phyloP scores from a whole-genome alignment of 2,113 vertebrate genomes.

The Pachypanchax playfairii region DNA sequence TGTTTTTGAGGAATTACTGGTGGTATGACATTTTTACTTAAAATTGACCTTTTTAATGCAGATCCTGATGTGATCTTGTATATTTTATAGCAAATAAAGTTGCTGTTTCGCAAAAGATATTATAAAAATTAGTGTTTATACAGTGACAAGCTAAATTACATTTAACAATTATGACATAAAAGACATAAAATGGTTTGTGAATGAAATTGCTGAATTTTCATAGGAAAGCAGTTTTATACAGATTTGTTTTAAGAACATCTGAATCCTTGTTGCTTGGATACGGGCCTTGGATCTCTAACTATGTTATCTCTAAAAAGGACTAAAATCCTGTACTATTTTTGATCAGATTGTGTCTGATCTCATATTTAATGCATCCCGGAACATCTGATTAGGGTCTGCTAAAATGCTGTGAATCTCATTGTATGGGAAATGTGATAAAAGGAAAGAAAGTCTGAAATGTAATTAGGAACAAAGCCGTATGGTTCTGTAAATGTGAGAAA shows the following conservation, averaged over 20 bases:
- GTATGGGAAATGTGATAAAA: slow-evolving; percentile 7
- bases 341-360: background rate
- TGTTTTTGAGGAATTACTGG: too few species aligned
- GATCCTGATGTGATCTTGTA: background rate
- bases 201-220: background rate
- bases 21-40: too few species aligned
- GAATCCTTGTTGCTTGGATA: background rate
- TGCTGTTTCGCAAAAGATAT: background rate
- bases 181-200: too few species aligned
- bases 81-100: background rate
- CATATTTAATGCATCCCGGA: background rate
- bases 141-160: too few species aligned
- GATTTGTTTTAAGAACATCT: background rate
- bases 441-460: slow-evolving; percentile 7
- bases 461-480: slow-evolving; percentile 7
- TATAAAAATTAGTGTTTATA: too few species aligned
- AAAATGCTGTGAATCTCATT: background rate
- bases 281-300: background rate
- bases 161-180: too few species aligned
- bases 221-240: background rate
- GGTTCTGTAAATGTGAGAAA: slow-evolving; percentile 21
- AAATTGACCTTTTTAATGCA: too few species aligned
- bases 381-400: slow-evolving; percentile 8
- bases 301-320: background rate
- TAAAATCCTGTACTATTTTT: background rate